Conservation (phyloP, 2,797 vertebrate genomes). For the Artibeus jamaicensis region DNA sequence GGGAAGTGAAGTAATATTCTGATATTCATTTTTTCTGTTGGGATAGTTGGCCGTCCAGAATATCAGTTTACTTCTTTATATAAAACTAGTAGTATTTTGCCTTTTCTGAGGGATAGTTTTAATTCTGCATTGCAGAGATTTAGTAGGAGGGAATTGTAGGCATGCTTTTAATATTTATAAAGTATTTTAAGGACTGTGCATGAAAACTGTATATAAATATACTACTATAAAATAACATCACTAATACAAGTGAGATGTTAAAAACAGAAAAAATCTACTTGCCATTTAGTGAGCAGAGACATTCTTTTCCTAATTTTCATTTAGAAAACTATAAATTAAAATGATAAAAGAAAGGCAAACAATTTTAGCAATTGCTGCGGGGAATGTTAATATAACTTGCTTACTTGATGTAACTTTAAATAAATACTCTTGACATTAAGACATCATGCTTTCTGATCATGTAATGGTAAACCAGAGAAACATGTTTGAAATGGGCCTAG, state of each 20-base stretch:
- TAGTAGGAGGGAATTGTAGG: background rate
- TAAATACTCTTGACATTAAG: slow-evolving; percentile 59
- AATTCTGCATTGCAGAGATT: background rate
- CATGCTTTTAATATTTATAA: slow-evolving; percentile 38
- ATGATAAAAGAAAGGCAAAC: slow-evolving; percentile 56
- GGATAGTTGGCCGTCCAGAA: background rate
- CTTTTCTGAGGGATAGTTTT: slow-evolving; percentile 22
- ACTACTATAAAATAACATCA: slow-evolving; percentile 1
- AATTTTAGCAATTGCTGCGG: slow-evolving; percentile 9
- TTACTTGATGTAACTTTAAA: slow-evolving; percentile 64
- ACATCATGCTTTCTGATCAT: slow-evolving; percentile 57
- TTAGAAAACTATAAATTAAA: slow-evolving; percentile 70
- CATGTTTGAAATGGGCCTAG: background rate
- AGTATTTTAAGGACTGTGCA: background rate
- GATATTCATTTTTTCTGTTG: background rate
- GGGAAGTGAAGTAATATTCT: background rate
- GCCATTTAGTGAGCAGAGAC: background rate
- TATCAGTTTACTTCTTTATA: slow-evolving; percentile 6
- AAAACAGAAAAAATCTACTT: background rate
- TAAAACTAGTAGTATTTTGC: background rate
- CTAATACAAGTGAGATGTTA: slow-evolving; percentile 46
- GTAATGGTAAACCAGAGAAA: slow-evolving; percentile 32
- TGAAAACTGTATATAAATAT: background rate
- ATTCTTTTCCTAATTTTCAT: slow-evolving; percentile 57
- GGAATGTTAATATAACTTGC: slow-evolving; percentile 43